Base-by-base conservation (phyloP, 64 coral and sea anemone genomes). In the Porites lutea region DNA sequence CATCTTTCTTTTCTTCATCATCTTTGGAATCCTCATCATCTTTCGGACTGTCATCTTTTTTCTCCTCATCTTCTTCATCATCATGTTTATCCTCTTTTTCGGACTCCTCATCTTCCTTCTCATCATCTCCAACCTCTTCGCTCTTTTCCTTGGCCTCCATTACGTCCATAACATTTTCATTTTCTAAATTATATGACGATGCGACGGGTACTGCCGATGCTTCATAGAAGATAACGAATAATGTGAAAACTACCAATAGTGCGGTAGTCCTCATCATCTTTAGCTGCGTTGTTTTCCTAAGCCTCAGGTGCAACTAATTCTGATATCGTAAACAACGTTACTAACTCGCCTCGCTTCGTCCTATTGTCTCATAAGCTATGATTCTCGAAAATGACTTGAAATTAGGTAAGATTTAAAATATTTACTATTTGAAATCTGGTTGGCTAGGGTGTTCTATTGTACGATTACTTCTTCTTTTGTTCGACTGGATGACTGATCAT, bases 201-300 rank as follows among this genome's bases (percentile, higher is more conserved):
- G 89, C 70, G 3, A 91, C 65, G 54, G 89, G 89, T 58, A 82
- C 65, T 13, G 89, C 89, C 18, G 89, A 83, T 50, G 78, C 61
- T 91, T 91, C 79, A 82, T 91, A 74, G 52, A 91, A 52, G 43
- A 91, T 54, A 59, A 91, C 55, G 8, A 83, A 64, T 59, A 91
- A 82, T 65, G 89, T 75, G 79, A 91, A 91, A 83, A 91, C 89
- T 91, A 91, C 89, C 89, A 71, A 91, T 59, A 91, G 50, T 12
- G 15, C 55, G 79, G 89, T 91, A 91, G 89, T 83, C 47, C 53
- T 91, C 89, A 91, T 91, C 81, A 83, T 91, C 62, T 91, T 70
- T 50, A 72, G 48, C 45, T 84, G 62, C 63, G 20, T 10, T 84
- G 57, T 84, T 61, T 54, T 48, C 15, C 81, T 84, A 68, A 13